Evolutionary conservation across 2,113 vertebrate genomes (phyloP), one percentile per base, ranked within the genome.

Genomic region (Sardina pilchardus): DNA sequence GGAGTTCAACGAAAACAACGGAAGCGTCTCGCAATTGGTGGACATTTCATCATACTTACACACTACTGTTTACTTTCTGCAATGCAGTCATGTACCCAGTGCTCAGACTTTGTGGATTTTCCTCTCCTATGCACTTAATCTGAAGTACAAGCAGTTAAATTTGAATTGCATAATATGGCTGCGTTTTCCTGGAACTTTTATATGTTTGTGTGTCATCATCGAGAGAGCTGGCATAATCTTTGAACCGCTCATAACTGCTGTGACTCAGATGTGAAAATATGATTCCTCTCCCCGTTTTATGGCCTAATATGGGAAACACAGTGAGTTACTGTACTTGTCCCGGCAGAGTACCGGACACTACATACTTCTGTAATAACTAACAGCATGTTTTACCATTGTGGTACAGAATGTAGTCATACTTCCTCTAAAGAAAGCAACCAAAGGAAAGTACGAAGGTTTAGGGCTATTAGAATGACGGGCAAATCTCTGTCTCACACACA

Each of bases 101-200:
- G 19, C 34, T 78, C 12, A 17, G 26, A 36, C 10, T 34, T 78
- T 78, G 3, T 16, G 30, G 30, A 36, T 78, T 39, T 78, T 71
- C 12, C 63, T 34, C 71, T 34, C 26, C 9, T 26, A 21, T 39
- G 2, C 71, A 34, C 71, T 78, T 78, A 17, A 78, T 36, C 71
- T 78, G 3, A 30, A 78, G 71, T 78, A 78, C 8, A 34, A 5
- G 12, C 71, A 78, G 36, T 78, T 78, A 78, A 36, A 78, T 78
- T 78, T 78, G 2, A 36, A 36, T 78, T 78, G 26, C 71, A 78
- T 78, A 34, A 78, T 16, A 78, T 6, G 53, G 19, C 53, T 24
- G 53, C 71, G 30, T 78, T 36, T 93, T 94, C 89, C 92, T 89
- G 93, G 91, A 93, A 94, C 92, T 83, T 43, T 34, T 81, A 34